Base-by-base conservation (phyloP, 1,140 invertebrate species). In the Drosophila punjabiensis region DNA sequence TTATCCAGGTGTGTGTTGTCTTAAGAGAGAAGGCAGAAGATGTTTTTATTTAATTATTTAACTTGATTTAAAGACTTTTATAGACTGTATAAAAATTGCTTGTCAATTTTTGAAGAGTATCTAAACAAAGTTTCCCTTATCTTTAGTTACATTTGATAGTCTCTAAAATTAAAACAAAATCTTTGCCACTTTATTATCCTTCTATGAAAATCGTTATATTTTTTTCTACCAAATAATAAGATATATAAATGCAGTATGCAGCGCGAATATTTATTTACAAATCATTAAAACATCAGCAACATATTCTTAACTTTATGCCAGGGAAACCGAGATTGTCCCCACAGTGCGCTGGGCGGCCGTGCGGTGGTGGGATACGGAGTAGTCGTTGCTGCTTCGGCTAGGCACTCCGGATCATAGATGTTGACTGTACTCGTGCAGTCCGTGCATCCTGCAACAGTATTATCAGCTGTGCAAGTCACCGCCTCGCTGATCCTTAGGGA, bases 401-500 rank as follows among this genome's bases (percentile, higher is more conserved):
- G 2, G 58, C 56, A n/a, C 5, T 52, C 55, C 1, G 20, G 13
- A 75, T 76, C 30, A 4, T 8, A 5, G n/a, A 28, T 4, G 11
- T 18, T 32, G 4, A 8, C 3, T n/a, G 4, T 1, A 33, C 2
- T 1, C n/a, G 28, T 5, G 28, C 71, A 75, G 30, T 76, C 66
- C 0, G 32, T 53, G 53, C 68, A 76, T 2, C 11, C 61, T 1
- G 39, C 0, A 5, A 11, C 14, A 5, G 39, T 73, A 9, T 13
- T 0, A 5, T 63, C 55, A 1, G 11, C 18, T 3, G 47, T 48
- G 20, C 75, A 74, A 9, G 69, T 43, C 11, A 77, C 56, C 1
- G 76, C 70, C 7, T 76, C 70, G 11, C 35, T 67, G n/a, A 13
- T 61, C 14, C 33, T 60, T 11, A 63, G 2, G 28, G 47, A 37